Evolutionary conservation across 92 coral and sea anemone species (phyloP).

Genomic region (Umimayanthus kanabou): DNA sequence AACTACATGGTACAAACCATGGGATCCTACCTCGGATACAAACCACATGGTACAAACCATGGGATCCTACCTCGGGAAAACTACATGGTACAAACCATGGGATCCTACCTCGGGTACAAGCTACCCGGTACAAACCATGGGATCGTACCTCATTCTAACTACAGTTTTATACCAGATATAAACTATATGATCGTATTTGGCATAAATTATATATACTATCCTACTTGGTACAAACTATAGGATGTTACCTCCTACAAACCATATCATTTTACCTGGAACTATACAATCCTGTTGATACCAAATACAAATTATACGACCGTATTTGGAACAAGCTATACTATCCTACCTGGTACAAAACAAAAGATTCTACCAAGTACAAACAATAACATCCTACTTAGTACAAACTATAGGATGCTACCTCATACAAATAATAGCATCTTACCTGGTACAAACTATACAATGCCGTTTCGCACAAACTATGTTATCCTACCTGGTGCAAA

Average conservation of each 20-base stretch:
- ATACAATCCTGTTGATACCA: neutral
- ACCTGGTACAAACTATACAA: neutral
- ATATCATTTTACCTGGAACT: conserved; percentile 5
- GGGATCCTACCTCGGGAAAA: no score
- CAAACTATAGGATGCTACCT: neutral
- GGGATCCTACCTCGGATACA: no score
- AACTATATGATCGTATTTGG: conserved; percentile 1
- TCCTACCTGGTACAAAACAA: neutral
- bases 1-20: no score
- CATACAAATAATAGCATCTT: neutral
- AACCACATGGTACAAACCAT: neutral
- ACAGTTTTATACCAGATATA: no score
- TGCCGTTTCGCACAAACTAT: neutral
- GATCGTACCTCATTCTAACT: neutral
- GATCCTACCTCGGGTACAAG: no score
- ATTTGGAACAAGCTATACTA: conserved; percentile 18
- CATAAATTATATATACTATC: neutral
- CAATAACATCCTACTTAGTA: neutral
- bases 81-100: neutral
- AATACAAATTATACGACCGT: no score
- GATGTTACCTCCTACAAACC: neutral
- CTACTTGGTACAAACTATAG: neutral
- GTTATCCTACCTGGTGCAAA: neutral
- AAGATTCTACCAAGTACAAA: neutral
- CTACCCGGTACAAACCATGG: no score